Evolutionary conservation across 2,888 invertebrate species (phyloP), one percentile per base, ranked within the genome.

Genomic region (Bedellia somnulentella): DNA sequence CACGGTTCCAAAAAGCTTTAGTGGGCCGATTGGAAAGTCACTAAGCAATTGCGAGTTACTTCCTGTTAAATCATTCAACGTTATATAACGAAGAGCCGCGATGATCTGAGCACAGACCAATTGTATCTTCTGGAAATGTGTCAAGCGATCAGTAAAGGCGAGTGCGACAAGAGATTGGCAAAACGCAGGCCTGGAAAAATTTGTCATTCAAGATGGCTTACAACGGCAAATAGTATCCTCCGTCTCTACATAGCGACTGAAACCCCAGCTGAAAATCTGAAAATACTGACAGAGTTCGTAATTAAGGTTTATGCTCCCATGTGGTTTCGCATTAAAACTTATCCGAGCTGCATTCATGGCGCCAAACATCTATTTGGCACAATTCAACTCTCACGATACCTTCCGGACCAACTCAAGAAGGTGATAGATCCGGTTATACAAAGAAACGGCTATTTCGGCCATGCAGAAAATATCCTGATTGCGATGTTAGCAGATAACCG

Each of bases 201-300:
- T 24, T 26, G 33, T 14, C 38, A 35, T 32, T 36, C 39, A 11
- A 27, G 39, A 18, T 45, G 40, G 41, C 31, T 44, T 8, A 45
- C 40, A 9, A 37, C 35, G 12, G 40, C 43, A 10, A 41, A 41
- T 31, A 24, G 39, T 22, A 37, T 45, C 25, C 31, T 43, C 12
- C 23, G 44, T 15, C 27, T 41, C 15, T 39, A 42, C 32, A 30
- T 44, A 31, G 31, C 27, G 23, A 37, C 38, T 23, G 15, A 14
- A 12, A 29, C 14, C 13, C 16, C 29, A 10, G 22, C 24, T 10
- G 15, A 22, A 15, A 15, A 29, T 13, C 24, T 29, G 23, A 22
- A 23, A 9, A 17, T 12, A 14, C 29, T 39, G 5, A 24, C 26
- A 9, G 29, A 28, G 10, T 36, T 34, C 23, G 34, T 41, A 18